Conservation (phyloP, 1,140 invertebrate genomes). For the Druon quercuslanigerum region DNA sequence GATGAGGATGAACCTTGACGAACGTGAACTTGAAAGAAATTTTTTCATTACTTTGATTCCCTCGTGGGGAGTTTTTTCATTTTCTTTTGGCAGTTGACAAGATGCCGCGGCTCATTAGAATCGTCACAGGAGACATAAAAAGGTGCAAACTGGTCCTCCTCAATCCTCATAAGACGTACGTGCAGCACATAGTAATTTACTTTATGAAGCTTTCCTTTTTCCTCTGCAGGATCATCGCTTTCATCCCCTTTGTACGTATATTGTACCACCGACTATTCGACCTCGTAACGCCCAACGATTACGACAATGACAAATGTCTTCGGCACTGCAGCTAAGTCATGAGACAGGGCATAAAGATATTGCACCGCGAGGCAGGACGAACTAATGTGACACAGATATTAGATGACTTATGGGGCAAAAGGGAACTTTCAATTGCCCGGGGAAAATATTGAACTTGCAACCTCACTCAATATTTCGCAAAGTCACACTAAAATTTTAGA, state of each 20-base stretch:
- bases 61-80: background rate
- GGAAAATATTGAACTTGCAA: slow-evolving; percentile 29
- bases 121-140: slow-evolving; percentile 23
- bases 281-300: slow-evolving; percentile 24
- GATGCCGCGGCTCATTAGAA: slow-evolving; percentile 25
- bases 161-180: slow-evolving; percentile 51
- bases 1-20: background rate
- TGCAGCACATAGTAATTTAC: slow-evolving; percentile 52
- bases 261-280: too few relatives aligned
- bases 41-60: slow-evolving; percentile 8
- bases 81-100: background rate
- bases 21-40: background rate
- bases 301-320: slow-evolving; percentile 53
- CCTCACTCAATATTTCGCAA: background rate
- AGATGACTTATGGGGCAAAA: slow-evolving; percentile 45
- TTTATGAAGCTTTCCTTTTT: slow-evolving; percentile 48
- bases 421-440: slow-evolving; percentile 34
- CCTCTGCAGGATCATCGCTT: slow-evolving; percentile 47
- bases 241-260: slow-evolving; percentile 38
- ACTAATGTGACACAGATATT: slow-evolving; percentile 40
- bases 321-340: slow-evolving; percentile 21
- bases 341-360: slow-evolving; percentile 45
- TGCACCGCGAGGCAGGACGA: slow-evolving; percentile 18
- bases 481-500: background rate
- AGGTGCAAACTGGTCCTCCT: slow-evolving; percentile 34